Evolutionary conservation across 2,113 vertebrate species (phyloP), one percentile per base, ranked within the genome.

Genomic region (Galeopterus variegatus): DNA sequence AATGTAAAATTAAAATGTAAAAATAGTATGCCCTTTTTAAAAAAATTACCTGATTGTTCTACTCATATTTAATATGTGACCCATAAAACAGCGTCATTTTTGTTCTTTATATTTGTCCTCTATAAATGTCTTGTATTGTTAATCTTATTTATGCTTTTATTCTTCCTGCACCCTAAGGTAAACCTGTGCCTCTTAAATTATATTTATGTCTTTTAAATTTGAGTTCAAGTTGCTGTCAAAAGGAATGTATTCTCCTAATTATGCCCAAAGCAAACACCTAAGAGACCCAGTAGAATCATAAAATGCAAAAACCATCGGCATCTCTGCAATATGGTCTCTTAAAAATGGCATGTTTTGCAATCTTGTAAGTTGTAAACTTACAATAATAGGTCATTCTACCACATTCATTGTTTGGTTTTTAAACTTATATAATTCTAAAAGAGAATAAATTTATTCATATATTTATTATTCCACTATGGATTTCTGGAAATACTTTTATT

Each of bases 121-220:
- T 90, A 26, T 96, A 97, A 95, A 80, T 96, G 54, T 36, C 52
- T 81, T 96, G 0, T 80, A 69, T 94, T 96, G 89, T 93, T 91
- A 94, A 88, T 91, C 87, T 92, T 95, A 90, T 84, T 94, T 93
- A 91, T 12, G 81, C 80, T 92, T 97, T 90, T 82, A 89, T 96
- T 96, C 26, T 90, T 88, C 50, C 33, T 92, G 8, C 11, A 93
- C 50, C 70, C 84, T 87, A 36, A 87, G 87, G 92, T 96, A 96
- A 92, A 87, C n/a, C 92, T 91, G n/a, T 97, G 50, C 75, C 94
- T 95, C 76, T 95, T 97, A 96, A 97, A 95, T 93, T 96, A 82
- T 89, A 94, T 97, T 98, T 95, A 95, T 96, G 48, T 84, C 65
- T 96, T 95, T 97, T 96, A 98, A 97, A 96, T 96, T 73, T 96